Evolutionary conservation across 2,797 vertebrate genomes (phyloP), one percentile per base, ranked within the genome.

Genomic region (Muscicapa striata): DNA sequence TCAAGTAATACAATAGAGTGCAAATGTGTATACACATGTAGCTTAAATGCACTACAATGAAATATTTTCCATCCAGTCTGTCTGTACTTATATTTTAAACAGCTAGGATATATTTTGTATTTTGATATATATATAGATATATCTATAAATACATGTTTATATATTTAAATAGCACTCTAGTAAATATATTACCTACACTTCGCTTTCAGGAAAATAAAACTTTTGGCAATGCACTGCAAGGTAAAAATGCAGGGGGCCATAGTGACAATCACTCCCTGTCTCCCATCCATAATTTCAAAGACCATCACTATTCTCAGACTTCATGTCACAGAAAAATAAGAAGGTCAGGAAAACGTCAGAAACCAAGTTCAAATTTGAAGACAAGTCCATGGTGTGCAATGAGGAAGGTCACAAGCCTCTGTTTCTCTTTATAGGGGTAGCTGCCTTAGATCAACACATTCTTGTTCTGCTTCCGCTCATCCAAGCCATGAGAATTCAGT

Each of bases 321-420:
- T n/a, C 54, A 90, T 3, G 17, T 69, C 77, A 93, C 48, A 61
- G 36, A 89, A 88, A 91, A 95, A 81, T 32, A 87, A 89, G 80
- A 95, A 94, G 85, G 49, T 41, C 62, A 90, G 34, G 57, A 63
- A 86, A 90, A 24, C 21, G n/a, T 43, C 67, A 79, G 45, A 84
- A 85, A 93, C 29, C 18, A 64, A 80, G 49, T 49, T 87, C 45
- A 80, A 59, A 58, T 67, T 27, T 27, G 38, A 87, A 88, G 67
- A 88, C 6, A 84, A 91, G 67, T 38, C 48, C 55, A 45, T 45
- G 0, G 2, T 48, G 14, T 67, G 59, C 59, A 38, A 23, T 32
- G 27, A 79, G 34, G 46, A 90, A 76, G 66, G 41, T 88, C 91
- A 94, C 43, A 67, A 90, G 83, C 38, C 45, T 86, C 66, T 86